Evolutionary conservation across 1,140 invertebrate species (phyloP).

Genomic region (Apis laboriosa): DNA sequence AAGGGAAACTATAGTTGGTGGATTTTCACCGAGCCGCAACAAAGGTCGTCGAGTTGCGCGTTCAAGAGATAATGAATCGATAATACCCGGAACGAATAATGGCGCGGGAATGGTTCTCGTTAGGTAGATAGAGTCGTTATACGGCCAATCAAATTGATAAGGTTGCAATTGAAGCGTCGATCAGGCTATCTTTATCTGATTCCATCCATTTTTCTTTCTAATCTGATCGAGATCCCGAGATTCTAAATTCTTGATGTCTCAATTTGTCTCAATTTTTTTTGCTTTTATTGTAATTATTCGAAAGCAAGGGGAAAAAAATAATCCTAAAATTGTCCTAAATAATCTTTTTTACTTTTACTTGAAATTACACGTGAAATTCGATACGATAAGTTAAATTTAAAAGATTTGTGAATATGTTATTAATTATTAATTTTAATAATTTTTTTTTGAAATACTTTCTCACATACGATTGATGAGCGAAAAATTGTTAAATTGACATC

Average conservation of each 20-base stretch:
- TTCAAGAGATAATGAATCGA: conserved; percentile 33
- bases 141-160: conserved; percentile 35
- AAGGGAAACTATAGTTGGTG: not conserved
- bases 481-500: too few relatives aligned
- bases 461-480: too few relatives aligned
- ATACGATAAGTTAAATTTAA: too few relatives aligned
- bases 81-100: conserved; percentile 34
- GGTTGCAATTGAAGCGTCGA: conserved; percentile 17
- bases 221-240: not conserved
- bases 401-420: too few relatives aligned
- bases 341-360: too few relatives aligned
- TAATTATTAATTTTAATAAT: too few relatives aligned
- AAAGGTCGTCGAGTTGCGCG: conserved; percentile 18
- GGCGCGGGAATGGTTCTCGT: not conserved
- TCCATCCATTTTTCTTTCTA: not conserved
- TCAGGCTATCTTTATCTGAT: conserved; percentile 1
- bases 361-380: too few relatives aligned
- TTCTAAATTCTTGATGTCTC: not conserved
- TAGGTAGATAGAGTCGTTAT: conserved; percentile 30
- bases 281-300: too few relatives aligned
- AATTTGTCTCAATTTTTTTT: too few relatives aligned
- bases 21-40: conserved; percentile 13
- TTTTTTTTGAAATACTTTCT: too few relatives aligned
- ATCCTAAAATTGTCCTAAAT: too few relatives aligned
- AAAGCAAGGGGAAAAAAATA: too few relatives aligned